Evolutionary conservation across 2,888 invertebrate genomes (phyloP).

Genomic region (Nineta flava): DNA sequence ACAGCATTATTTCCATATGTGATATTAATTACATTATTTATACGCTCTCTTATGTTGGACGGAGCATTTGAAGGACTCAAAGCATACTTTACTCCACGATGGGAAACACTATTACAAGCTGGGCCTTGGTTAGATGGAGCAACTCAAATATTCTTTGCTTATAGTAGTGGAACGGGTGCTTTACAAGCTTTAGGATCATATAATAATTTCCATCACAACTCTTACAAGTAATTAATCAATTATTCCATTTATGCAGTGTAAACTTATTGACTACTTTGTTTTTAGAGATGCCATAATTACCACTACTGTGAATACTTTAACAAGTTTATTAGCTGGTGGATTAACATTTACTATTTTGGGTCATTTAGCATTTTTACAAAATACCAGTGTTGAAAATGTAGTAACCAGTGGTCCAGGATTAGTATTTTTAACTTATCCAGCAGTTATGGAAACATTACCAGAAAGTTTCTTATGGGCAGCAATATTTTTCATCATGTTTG

Average conservation of each 20-base stretch:
- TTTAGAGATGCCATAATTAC: slow-evolving; percentile 53
- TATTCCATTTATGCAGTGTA: not conserved
- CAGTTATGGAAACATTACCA: slow-evolving; percentile 55
- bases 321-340: slow-evolving; percentile 56
- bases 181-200: slow-evolving; percentile 57
- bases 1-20: slow-evolving; percentile 59
- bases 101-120: slow-evolving; percentile 33
- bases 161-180: slow-evolving; percentile 63
- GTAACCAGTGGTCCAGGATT: slow-evolving; percentile 52
- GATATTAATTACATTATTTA: slow-evolving; percentile 47
- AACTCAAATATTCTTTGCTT: slow-evolving; percentile 63
- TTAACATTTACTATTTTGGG: slow-evolving; percentile 64
- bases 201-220: slow-evolving; percentile 62
- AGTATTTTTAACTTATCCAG: slow-evolving; percentile 59
- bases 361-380: slow-evolving; percentile 42
- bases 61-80: slow-evolving; percentile 47
- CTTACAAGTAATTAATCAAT: slow-evolving; percentile 38
- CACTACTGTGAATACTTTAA: slow-evolving; percentile 52
- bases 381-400: slow-evolving; percentile 31
- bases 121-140: slow-evolving; percentile 60
- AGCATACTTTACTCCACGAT: slow-evolving; percentile 49
- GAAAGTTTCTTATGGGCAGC: slow-evolving; percentile 54
- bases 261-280: not conserved
- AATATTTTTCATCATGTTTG: slow-evolving; percentile 58
- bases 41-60: slow-evolving; percentile 47